Conservation (phyloP, 2,797 vertebrate genomes). For the Tragopan temminckii region DNA sequence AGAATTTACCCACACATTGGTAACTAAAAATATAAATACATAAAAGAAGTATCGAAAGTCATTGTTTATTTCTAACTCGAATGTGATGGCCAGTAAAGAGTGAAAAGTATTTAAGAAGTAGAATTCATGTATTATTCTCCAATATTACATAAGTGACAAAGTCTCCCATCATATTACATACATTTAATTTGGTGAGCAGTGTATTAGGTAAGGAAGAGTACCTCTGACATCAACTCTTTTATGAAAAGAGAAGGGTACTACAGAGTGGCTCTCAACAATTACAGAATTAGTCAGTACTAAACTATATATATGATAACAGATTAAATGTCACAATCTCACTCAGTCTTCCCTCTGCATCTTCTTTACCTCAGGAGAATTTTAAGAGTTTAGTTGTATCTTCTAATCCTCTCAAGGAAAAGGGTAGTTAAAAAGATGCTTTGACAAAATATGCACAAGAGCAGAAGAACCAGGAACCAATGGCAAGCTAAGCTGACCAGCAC, state of each 20-base stretch:
- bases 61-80: not conserved
- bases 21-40: not conserved
- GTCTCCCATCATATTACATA: not conserved
- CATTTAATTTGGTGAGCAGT: not conserved
- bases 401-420: not conserved
- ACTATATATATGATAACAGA: not conserved
- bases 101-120: not conserved
- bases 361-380: not conserved
- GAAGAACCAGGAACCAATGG: not conserved
- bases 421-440: conserved; percentile 5
- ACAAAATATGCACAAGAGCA: conserved; percentile 1
- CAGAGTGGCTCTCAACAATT: not conserved
- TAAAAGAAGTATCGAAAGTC: not conserved
- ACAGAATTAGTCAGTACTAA: not conserved
- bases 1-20: not conserved
- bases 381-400: not conserved
- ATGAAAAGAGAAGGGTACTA: not conserved
- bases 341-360: not conserved
- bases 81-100: not conserved
- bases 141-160: not conserved
- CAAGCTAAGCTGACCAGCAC: not conserved
- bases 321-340: not conserved
- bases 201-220: not conserved
- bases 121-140: not conserved
- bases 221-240: not conserved